phyloP scores from a whole-genome alignment of 2,113 vertebrate genomes.

The Thunnus thynnus region DNA sequence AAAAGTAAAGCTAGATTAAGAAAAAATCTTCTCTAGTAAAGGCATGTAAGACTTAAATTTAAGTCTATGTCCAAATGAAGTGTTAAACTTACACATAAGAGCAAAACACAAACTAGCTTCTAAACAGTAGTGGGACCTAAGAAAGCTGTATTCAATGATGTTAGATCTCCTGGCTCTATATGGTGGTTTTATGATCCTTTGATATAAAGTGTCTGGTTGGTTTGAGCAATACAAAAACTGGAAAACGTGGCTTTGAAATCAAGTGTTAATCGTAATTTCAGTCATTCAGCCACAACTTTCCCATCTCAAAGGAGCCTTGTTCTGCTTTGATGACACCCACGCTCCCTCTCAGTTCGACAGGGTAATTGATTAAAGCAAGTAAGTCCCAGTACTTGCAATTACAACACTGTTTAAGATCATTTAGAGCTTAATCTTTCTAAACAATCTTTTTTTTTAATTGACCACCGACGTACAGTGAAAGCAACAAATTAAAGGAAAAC shows the following conservation, averaged over 20 bases:
- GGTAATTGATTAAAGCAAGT: slow-evolving; percentile 50
- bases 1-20: not conserved
- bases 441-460: slow-evolving; percentile 3
- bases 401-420: slow-evolving; percentile 19
- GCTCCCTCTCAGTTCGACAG: slow-evolving; percentile 28
- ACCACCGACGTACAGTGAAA: not conserved
- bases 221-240: slow-evolving; percentile 1
- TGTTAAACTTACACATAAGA: not conserved
- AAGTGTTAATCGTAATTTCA: slow-evolving; percentile 27
- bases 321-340: slow-evolving; percentile 59
- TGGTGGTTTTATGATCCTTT: not conserved
- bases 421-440: not conserved
- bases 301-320: slow-evolving; percentile 51
- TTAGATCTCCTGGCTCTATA: not conserved
- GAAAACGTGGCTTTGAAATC: not conserved
- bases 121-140: not conserved
- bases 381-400: slow-evolving; percentile 28
- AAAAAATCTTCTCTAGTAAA: not conserved
- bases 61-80: not conserved
- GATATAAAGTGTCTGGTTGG: not conserved
- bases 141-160: not conserved
- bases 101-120: not conserved
- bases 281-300: slow-evolving; percentile 40
- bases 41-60: not conserved
- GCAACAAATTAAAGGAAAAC: not conserved